Percentiles rank a stretch among this genome's conserved stretches.
phyloP scores from a whole-genome alignment of 2,888 invertebrate genomes.

The Cataglyphis rosenhaueri region DNA sequence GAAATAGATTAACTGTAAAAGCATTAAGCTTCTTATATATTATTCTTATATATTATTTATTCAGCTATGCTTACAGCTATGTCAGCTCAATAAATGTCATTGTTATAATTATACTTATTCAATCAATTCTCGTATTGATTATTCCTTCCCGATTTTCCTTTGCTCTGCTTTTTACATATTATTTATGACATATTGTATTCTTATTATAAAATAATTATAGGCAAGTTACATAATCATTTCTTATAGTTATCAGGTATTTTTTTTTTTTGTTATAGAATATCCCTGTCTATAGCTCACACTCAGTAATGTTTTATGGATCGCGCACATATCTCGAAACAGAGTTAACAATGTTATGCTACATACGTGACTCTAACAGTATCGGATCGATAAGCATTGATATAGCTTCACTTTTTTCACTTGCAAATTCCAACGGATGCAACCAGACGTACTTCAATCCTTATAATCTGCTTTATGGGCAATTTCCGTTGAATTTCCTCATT shows the following conservation, averaged over 20 bases:
- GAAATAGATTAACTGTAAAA: background rate
- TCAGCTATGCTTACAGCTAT: background rate
- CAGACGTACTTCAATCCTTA: slow-evolving; percentile 27
- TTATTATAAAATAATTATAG: background rate
- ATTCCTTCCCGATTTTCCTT: background rate
- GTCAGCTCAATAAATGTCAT: background rate
- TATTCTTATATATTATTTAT: background rate
- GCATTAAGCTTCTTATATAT: background rate
- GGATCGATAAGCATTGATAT: background rate
- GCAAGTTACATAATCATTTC: background rate
- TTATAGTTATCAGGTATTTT: background rate
- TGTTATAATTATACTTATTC: background rate
- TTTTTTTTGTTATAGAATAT: background rate
- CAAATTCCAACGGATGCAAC: background rate
- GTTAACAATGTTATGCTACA: slow-evolving; percentile 6
- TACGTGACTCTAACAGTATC: slow-evolving; percentile 13
- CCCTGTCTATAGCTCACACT: background rate
- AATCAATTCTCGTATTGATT: background rate
- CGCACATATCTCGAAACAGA: background rate
- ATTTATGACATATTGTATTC: background rate
- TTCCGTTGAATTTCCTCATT: slow-evolving; percentile 60
- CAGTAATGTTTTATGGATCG: background rate
- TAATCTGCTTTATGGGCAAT: slow-evolving; percentile 61
- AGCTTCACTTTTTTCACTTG: background rate
- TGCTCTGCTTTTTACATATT: background rate